Base-by-base conservation (phyloP, 1,140 invertebrate genomes). In the Phocides pigmalion region DNA sequence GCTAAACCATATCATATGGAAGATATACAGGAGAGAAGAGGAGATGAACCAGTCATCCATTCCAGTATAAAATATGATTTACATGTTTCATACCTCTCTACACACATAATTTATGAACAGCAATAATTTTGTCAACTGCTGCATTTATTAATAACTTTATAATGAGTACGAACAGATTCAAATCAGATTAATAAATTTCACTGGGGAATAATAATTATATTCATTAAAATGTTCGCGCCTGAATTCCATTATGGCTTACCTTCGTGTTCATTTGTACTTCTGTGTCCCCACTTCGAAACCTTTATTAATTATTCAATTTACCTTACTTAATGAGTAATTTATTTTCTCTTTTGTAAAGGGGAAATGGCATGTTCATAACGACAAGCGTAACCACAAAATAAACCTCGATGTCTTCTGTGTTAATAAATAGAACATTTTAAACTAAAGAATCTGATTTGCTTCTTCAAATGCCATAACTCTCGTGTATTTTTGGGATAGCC, bases 301-400 rank as follows among this genome's bases (percentile, higher is more conserved):
- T 47, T 47, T 47, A 47, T 47, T 47, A 47, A 47, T 47, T 47
- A 47, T 25, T 47, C 46, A 25, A 47, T 47, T 47, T 47, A 47
- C 46, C 20, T 47, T 25, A 47, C n/a, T 15, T 47, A 47, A 25
- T 47, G 46, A 25, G 20, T 22, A 46, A n/a, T 20, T 46, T 22
- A 46, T 46, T 46, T 22, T 46, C 17, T 11, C 44, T 44, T 42
- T 44, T 44, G 41, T 44, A 44, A 44, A n/a, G 17, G 41, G 41
- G 5, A 19, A 44, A 44, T 17, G 41, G 16, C 9, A 16, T 44
- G 9, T 44, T 44, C 41, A 44, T 44, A 19, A 44, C 4, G 41
- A 44, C 41, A 44, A 44, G 20, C 19, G n/a, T n/a, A 1, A 20
- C 16, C 20, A 12, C 11, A 20, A 47, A 22, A 22, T 47, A 22